These are phyloP conservation scores for Drosophila peninsularis DNA, from an alignment of 2,888 invertebrate species.

Conservation along the genomic window DNA sequence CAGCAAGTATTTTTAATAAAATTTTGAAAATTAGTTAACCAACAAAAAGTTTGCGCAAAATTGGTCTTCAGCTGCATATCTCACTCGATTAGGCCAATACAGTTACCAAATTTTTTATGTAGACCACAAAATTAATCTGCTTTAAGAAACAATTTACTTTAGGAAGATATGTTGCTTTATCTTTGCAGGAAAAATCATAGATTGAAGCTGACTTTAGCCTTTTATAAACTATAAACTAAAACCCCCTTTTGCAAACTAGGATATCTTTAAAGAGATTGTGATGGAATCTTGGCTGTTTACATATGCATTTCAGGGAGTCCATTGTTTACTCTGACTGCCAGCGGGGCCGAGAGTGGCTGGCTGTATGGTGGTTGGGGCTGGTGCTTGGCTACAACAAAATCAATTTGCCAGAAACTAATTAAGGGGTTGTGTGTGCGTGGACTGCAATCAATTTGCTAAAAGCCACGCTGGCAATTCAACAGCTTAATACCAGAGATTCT, in stretches of 20 bases:
- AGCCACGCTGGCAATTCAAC: conserved; percentile 31
- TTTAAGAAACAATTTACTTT: not conserved
- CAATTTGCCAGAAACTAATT: conserved; percentile 67
- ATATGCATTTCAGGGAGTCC: conserved; percentile 42
- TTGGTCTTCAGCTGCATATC: too few species aligned
- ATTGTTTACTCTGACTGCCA: conserved; percentile 32
- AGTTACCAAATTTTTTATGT: not conserved
- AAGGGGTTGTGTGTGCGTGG: conserved; percentile 35
- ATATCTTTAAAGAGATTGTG: conserved; percentile 15
- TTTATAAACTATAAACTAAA: not conserved
- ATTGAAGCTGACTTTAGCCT: too few species aligned
- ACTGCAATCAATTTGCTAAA: conserved; percentile 44
- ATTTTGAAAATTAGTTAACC: too few species aligned
- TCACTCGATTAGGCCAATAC: too few species aligned
- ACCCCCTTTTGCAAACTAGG: not conserved
- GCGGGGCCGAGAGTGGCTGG: conserved; percentile 2
- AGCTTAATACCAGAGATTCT: conserved; percentile 26
- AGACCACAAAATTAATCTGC: not conserved
- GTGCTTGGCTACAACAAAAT: conserved; percentile 22
- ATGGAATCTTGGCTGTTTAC: conserved; percentile 34
- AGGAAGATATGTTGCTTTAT: not conserved
- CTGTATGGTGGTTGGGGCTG: not conserved
- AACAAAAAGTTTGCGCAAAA: too few species aligned
- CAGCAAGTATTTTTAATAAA: too few species aligned
- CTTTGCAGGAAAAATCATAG: not conserved